Evolutionary conservation across 2,888 invertebrate genomes (phyloP), one percentile per base, ranked within the genome.

Genomic region (Synanthedon myopaeformis): DNA sequence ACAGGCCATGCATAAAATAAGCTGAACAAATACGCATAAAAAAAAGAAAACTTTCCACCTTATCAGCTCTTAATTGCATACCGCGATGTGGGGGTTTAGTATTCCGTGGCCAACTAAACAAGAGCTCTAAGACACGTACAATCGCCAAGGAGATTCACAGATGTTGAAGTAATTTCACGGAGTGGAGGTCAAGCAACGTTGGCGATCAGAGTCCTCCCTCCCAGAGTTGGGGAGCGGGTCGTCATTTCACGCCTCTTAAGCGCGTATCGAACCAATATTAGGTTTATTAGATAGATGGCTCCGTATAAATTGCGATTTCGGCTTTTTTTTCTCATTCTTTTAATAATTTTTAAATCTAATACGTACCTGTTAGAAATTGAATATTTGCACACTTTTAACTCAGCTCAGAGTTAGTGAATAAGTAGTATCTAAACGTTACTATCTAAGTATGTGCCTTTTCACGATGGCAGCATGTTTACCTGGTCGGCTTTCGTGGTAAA

Each of bases 231-330:
- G 59, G 66, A 67, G 69, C 61, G 70, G 69, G 69, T 70, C 74
- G 72, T 82, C 78, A 84, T 85, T 86, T 85, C 81, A 85, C 82
- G 85, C 74, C 78, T 79, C 82, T 84, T 84, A 82, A 73, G 69
- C 83, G 82, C 81, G 78, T 79, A 83, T 82, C 77, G 82, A 80
- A 82, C 82, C 83, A 85, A 82, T 83, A 85, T 84, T 83, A 82
- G 79, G 80, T 83, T 84, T 86, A 86, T 85, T 84, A 85, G 82
- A 83, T 82, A 80, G 81, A 83, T 79, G 74, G 76, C 70, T 70
- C 71, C 70, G 70, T 72, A 71, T 70, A 76, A 75, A 76, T 74
- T 74, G 67, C 73, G 70, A 78, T 80, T 80, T 82, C 77, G 79
- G 72, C 74, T 78, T 76, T 76, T 76, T 76, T 73, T 70, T 64